These are phyloP conservation scores for Melanerpes aurifrons DNA, from an alignment of 2,113 vertebrate species.

Conservation along the genomic window DNA sequence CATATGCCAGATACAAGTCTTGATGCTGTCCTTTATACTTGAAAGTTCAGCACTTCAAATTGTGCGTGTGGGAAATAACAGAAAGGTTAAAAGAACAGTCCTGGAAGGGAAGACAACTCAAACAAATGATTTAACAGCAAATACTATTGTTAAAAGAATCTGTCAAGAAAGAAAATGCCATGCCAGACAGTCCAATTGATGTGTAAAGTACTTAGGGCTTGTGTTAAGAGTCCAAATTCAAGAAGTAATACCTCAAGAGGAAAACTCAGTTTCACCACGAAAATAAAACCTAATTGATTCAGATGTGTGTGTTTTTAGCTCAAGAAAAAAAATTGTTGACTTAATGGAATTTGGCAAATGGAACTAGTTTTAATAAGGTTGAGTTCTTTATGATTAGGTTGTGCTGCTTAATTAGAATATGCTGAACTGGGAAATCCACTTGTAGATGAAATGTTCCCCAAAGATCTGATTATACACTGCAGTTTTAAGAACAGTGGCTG, in stretches of 20 bases:
- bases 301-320: neutral
- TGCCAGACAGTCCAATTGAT: neutral
- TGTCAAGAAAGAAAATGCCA: neutral
- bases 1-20: neutral
- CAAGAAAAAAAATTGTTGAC: neutral
- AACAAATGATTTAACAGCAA: neutral
- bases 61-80: neutral
- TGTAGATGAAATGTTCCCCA: neutral
- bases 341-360: neutral
- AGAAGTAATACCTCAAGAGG: neutral
- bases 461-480: neutral
- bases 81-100: neutral
- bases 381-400: neutral
- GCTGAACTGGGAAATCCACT: conserved; percentile 7
- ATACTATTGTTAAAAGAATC: neutral
- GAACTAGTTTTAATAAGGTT: neutral
- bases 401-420: neutral
- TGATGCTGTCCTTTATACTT: neutral
- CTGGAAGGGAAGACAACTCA: neutral
- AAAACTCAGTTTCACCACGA: neutral
- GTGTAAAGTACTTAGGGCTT: neutral
- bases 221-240: neutral
- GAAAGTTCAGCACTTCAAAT: neutral
- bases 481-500: neutral
- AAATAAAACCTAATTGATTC: neutral